phyloP scores from a whole-genome alignment of 2,797 vertebrate genomes.

The Coluber constrictor region DNA sequence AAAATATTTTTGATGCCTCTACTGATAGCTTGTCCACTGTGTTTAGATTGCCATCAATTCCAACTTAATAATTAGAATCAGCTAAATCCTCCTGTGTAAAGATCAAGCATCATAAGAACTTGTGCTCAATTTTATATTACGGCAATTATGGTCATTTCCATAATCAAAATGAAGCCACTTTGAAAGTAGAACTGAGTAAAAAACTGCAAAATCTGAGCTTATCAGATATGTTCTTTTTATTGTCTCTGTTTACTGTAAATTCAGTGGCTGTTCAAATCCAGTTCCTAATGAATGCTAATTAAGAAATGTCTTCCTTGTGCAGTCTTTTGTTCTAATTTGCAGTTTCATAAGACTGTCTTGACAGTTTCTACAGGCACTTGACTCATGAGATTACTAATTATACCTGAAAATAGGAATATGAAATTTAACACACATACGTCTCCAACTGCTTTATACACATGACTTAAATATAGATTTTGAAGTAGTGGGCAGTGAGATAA shows the following conservation, averaged over 20 bases:
- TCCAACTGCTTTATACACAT: not conserved
- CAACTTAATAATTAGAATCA: not conserved
- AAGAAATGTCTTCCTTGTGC: not conserved
- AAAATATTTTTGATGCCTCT: not conserved
- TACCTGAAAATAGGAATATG: conserved; percentile 17
- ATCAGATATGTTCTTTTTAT: not conserved
- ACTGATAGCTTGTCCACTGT: not conserved
- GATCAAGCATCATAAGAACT: not conserved
- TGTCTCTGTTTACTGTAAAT: not conserved
- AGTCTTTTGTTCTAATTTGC: not conserved
- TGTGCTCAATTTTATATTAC: not conserved
- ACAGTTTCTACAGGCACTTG: conserved; percentile 7
- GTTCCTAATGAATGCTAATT: not conserved
- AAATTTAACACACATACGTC: conserved; percentile 1
- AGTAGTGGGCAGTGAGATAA: not conserved
- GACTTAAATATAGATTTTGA: not conserved
- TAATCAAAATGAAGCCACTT: not conserved
- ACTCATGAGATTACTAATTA: conserved; percentile 12
- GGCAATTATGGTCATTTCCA: not conserved
- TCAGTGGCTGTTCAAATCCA: not conserved
- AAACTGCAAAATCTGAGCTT: not conserved
- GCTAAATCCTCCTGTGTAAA: not conserved
- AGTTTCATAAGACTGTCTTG: not conserved
- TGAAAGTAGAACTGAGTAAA: not conserved
- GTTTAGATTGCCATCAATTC: not conserved